phyloP scores from a whole-genome alignment of 2,797 vertebrate species.

The Thripadectes ignobilis region DNA sequence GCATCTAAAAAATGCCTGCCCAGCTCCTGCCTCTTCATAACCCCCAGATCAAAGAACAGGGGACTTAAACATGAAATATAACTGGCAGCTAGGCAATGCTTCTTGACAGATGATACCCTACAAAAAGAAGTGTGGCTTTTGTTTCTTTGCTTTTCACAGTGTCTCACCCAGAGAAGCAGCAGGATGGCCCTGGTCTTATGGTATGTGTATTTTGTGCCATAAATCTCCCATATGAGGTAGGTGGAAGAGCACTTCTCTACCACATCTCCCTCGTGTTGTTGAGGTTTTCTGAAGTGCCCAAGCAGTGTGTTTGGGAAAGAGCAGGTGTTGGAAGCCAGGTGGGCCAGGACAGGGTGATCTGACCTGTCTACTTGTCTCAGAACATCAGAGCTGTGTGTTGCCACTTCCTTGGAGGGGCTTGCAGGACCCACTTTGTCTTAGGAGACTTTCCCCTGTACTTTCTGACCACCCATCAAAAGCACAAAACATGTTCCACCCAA shows the following conservation, averaged over 20 bases:
- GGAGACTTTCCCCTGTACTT: background rate
- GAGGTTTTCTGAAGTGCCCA: background rate
- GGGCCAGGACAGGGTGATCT: background rate
- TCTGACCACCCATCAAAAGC: background rate
- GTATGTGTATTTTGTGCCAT: background rate
- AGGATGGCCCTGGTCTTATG: background rate
- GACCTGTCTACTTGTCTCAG: accelerated
- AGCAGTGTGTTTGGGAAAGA: background rate
- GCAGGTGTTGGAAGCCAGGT: background rate
- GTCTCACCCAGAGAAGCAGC: background rate
- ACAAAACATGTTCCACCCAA: background rate
- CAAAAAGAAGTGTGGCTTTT: background rate
- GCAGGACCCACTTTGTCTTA: background rate
- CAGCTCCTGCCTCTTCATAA: background rate
- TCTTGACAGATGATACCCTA: background rate
- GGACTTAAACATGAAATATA: background rate
- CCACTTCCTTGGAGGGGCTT: background rate
- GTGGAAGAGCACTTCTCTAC: background rate
- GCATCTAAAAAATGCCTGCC: background rate
- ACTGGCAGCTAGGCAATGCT: background rate
- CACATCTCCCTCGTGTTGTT: accelerated
- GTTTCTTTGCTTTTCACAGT: background rate
- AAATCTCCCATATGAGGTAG: accelerated
- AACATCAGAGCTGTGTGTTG: accelerated
- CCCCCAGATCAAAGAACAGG: background rate